Evolutionary conservation across 2,888 invertebrate genomes (phyloP).

Genomic region (Acutogordius australiensis): DNA sequence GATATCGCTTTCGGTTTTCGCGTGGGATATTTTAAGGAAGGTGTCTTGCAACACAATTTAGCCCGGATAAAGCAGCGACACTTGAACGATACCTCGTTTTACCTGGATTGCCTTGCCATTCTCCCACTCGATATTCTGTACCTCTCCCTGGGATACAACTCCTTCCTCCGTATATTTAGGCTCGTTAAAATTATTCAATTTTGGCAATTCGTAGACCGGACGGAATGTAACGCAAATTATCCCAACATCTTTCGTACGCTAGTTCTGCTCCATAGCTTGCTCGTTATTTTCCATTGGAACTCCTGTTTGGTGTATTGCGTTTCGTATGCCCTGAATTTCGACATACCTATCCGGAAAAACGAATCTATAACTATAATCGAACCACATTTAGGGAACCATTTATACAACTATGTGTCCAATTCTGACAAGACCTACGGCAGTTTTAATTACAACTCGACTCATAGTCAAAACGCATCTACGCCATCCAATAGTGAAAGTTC

Average conservation of each 20-base stretch:
- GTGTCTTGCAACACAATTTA: conserved; percentile 78
- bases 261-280: conserved; percentile 42
- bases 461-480: not conserved
- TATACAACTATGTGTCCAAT: too few relatives aligned
- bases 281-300: conserved; percentile 98
- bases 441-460: too few relatives aligned
- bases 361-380: too few relatives aligned
- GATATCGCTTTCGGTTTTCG: conserved; percentile 91
- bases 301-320: conserved; percentile 40
- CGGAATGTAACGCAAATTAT: conserved; percentile 90
- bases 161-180: conserved; percentile 70
- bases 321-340: not conserved
- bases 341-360: not conserved
- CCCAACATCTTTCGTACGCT: conserved; percentile 47
- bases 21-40: conserved; percentile 83
- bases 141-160: conserved; percentile 70
- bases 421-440: too few relatives aligned
- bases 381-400: too few relatives aligned
- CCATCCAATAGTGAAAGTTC: not conserved
- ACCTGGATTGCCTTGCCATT: conserved; percentile 88
- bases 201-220: conserved; percentile 92
- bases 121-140: conserved; percentile 89
- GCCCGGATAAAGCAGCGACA: conserved; percentile 72
- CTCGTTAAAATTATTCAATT: conserved; percentile 86
- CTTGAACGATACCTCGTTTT: conserved; percentile 87